phyloP scores from a whole-genome alignment of 2,113 vertebrate species.

The Paedocypris sp. region DNA sequence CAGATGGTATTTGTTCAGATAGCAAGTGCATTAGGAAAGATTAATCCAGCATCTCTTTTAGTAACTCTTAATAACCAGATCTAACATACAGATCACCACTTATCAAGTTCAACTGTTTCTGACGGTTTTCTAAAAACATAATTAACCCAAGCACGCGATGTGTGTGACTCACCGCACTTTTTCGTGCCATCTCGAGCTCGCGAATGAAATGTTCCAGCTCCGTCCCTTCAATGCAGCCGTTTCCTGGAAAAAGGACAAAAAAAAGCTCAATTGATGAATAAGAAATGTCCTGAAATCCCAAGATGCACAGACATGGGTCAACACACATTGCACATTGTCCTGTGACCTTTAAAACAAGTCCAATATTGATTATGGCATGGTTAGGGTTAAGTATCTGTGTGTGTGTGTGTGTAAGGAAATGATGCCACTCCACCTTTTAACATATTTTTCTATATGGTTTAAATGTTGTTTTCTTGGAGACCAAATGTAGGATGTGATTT shows the following conservation, averaged over 20 bases:
- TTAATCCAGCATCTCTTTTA: not conserved
- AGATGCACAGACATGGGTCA: not conserved
- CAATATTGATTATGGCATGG: too few species aligned
- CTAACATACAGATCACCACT: conserved; percentile 52
- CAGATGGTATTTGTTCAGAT: conserved; percentile 15
- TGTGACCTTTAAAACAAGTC: too few species aligned
- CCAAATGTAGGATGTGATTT: too few species aligned
- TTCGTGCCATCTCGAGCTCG: conserved; percentile 77
- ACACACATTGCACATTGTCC: not conserved
- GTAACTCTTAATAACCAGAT: conserved; percentile 31
- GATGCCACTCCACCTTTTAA: too few species aligned
- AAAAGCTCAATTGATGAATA: not conserved
- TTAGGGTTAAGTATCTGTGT: too few species aligned
- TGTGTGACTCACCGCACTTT: conserved; percentile 75
- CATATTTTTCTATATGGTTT: too few species aligned
- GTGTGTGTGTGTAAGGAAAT: too few species aligned
- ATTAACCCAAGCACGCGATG: not conserved
- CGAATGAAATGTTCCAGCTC: conserved; percentile 91
- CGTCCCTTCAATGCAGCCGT: conserved; percentile 92
- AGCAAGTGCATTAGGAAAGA: not conserved
- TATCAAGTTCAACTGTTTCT: not conserved
- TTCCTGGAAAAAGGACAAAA: conserved; percentile 59
- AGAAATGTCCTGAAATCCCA: not conserved
- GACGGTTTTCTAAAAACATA: not conserved
- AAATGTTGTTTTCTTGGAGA: too few species aligned